phyloP scores from a whole-genome alignment of 2,797 vertebrate species.

The Graptemys geographica region DNA sequence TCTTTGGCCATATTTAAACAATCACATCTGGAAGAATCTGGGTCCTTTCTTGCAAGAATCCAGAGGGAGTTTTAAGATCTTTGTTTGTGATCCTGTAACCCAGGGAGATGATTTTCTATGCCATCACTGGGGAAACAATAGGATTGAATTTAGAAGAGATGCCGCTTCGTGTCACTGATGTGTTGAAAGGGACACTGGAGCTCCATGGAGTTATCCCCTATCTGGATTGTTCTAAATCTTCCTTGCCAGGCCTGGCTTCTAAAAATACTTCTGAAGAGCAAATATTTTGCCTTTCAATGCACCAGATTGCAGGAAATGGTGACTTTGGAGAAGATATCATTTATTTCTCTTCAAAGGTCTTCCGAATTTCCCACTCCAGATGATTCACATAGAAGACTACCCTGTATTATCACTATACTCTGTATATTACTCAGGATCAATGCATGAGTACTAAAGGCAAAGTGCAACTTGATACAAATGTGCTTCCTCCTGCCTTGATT shows the following conservation, averaged over 20 bases:
- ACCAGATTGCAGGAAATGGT: neutral
- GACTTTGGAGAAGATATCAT: neutral
- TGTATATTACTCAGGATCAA: neutral
- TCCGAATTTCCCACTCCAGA: neutral
- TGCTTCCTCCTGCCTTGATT: neutral
- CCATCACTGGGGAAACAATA: neutral
- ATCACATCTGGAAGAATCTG: neutral
- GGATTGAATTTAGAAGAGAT: neutral
- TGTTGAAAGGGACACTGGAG: neutral
- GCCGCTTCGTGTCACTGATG: neutral
- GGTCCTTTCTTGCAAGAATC: constrained; percentile 56
- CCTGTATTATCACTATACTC: neutral
- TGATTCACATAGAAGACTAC: neutral
- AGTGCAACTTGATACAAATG: neutral
- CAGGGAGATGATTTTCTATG: neutral
- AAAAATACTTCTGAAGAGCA: neutral
- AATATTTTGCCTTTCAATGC: neutral
- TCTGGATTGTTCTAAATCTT: neutral
- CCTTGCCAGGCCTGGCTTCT: neutral
- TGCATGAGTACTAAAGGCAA: accelerated
- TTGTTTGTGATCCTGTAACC: neutral
- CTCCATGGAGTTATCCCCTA: neutral
- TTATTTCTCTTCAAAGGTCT: neutral
- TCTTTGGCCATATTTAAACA: constrained; percentile 3
- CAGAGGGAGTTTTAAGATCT: neutral